A percentile compares a stretch with the other conserved stretches of the same genome.
Conservation (phyloP, 2,797 vertebrate species). For the Eospalax fontanierii region DNA sequence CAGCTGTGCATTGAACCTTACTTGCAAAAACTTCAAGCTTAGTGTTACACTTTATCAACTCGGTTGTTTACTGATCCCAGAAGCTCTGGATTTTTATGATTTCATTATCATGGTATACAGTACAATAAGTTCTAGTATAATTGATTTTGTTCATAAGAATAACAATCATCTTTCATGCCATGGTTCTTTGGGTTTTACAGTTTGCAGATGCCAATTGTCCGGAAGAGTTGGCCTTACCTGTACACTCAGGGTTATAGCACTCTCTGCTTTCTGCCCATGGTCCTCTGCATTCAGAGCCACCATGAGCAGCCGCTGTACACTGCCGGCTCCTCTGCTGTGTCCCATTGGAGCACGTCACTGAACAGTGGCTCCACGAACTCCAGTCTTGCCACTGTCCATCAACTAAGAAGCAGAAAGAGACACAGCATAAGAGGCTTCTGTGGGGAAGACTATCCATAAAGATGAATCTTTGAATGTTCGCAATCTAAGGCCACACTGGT, state of each 20-base stretch:
- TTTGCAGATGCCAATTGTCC: too few relatives aligned
- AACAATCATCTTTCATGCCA: not conserved
- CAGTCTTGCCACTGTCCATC: slow-evolving; percentile 99
- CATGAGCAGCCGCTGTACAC: slow-evolving; percentile 97
- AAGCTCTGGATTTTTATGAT: not conserved
- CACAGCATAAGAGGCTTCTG: slow-evolving; percentile 28
- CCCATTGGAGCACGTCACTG: slow-evolving; percentile 98
- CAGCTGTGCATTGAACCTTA: not conserved
- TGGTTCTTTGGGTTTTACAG: not conserved
- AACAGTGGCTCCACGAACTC: slow-evolving; percentile 99
- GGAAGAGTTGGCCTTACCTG: slow-evolving; percentile 90
- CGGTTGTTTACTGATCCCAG: not conserved
- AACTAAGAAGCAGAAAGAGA: slow-evolving; percentile 90
- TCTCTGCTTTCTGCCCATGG: slow-evolving; percentile 99
- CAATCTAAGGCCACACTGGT: not conserved
- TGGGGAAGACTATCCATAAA: not conserved
- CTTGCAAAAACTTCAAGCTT: slow-evolving; percentile 10
- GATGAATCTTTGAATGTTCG: not conserved
- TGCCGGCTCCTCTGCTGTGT: slow-evolving; percentile 98
- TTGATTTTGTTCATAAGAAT: not conserved
- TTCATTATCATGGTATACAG: not conserved
- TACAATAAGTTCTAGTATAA: not conserved
- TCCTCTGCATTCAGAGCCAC: slow-evolving; percentile 98
- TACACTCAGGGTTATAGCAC: slow-evolving; percentile 98
- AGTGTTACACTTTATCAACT: not conserved